Evolutionary conservation across 2,113 vertebrate species (phyloP).

Genomic region (Bubo blakistoni): DNA sequence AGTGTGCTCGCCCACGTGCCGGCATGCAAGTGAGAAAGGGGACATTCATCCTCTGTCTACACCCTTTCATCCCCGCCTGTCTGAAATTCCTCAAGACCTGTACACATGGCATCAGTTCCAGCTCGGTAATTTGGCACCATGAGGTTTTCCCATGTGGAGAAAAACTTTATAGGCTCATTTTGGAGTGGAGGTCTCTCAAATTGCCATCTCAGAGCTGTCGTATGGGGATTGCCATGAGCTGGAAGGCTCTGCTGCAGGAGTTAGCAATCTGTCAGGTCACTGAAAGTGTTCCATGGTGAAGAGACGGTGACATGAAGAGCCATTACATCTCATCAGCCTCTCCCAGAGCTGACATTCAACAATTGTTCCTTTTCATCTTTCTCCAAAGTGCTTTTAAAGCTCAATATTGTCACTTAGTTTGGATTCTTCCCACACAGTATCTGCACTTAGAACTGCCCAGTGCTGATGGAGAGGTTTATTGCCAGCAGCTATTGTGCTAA

Average conservation of each 20-base stretch:
- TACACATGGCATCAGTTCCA: not conserved
- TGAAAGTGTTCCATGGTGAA: not conserved
- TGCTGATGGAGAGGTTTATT: slow-evolving; percentile 8
- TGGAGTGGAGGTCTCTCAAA: not conserved
- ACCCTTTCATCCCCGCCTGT: not conserved
- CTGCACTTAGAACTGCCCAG: slow-evolving; percentile 28
- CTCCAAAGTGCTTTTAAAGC: slow-evolving; percentile 7
- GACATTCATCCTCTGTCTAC: fast-evolving
- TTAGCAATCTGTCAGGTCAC: not conserved
- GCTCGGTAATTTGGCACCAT: not conserved
- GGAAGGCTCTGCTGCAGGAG: not conserved
- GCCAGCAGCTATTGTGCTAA: not conserved
- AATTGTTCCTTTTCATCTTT: not conserved
- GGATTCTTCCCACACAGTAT: not conserved
- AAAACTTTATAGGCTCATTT: not conserved
- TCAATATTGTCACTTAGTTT: not conserved
- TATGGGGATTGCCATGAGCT: not conserved
- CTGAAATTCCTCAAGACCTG: not conserved
- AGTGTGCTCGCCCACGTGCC: not conserved
- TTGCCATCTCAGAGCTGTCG: not conserved
- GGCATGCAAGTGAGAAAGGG: not conserved
- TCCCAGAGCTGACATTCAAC: not conserved
- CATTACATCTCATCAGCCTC: not conserved
- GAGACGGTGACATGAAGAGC: not conserved
- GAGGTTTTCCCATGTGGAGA: not conserved